These are phyloP conservation scores for Bursaphelenchus okinawaensis DNA, from an alignment of 2,888 invertebrate genomes.

Conservation along the genomic window DNA sequence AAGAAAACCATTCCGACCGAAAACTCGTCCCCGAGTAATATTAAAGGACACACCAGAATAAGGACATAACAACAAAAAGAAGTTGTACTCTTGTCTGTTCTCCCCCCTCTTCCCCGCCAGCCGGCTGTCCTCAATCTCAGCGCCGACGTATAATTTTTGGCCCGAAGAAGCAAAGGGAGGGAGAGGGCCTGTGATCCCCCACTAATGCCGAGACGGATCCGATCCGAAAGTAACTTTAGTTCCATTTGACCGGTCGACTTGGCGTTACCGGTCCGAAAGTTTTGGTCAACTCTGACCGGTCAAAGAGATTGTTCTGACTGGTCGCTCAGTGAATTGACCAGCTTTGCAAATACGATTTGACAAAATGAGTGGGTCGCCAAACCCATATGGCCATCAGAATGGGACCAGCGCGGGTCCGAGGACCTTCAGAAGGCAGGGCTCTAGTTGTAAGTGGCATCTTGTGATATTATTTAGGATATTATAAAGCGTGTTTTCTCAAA, in stretches of 20 bases:
- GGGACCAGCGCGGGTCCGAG: slow-evolving; percentile 15
- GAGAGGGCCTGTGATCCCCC: neutral
- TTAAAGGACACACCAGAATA: neutral
- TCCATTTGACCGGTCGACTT: neutral
- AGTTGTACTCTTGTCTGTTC: neutral
- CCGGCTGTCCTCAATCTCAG: neutral
- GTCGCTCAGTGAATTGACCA: neutral
- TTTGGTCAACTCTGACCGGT: no score
- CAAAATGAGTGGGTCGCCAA: slow-evolving; percentile 7
- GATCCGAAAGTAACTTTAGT: no score
- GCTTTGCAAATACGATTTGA: no score
- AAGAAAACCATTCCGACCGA: no score
- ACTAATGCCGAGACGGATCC: neutral
- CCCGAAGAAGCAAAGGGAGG: neutral
- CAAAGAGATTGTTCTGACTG: no score
- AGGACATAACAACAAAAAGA: neutral
- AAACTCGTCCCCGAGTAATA: no score
- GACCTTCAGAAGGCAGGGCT: slow-evolving; percentile 36
- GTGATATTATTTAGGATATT: no score
- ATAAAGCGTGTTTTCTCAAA: no score
- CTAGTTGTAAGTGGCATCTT: slow-evolving; percentile 39
- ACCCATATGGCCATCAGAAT: slow-evolving; percentile 21
- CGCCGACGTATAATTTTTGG: neutral
- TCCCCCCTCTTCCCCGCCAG: neutral
- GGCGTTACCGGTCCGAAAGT: neutral